These are phyloP conservation scores for Julus scanicus DNA, from an alignment of 2,888 invertebrate species.

Conservation along the genomic window DNA sequence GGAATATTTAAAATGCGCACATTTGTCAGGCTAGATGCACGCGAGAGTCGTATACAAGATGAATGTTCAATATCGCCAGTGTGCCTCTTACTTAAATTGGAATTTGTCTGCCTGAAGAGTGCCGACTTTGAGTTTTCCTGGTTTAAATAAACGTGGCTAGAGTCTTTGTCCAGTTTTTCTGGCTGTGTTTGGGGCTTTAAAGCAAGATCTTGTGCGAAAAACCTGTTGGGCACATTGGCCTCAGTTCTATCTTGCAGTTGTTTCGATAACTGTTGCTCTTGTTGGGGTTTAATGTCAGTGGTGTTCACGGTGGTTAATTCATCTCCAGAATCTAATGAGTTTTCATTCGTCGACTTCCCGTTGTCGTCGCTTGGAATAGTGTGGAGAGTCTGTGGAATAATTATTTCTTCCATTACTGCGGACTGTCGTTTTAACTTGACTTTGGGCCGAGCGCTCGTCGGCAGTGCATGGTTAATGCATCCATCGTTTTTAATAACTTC, in stretches of 20 bases:
- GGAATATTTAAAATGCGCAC: not conserved
- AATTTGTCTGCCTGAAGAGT: not conserved
- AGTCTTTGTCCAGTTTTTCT: not conserved
- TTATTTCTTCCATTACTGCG: slow-evolving; percentile 56
- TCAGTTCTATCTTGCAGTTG: not conserved
- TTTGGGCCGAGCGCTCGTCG: slow-evolving; percentile 55
- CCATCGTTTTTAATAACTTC: slow-evolving; percentile 16
- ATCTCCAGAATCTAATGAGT: slow-evolving; percentile 44
- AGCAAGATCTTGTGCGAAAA: not conserved
- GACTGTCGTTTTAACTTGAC: slow-evolving; percentile 57
- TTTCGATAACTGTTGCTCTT: not conserved
- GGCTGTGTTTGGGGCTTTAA: not conserved
- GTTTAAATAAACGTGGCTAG: not conserved
- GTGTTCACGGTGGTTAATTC: not conserved
- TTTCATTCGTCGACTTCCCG: slow-evolving; percentile 42
- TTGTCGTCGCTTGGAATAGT: slow-evolving; percentile 15
- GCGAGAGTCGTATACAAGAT: slow-evolving; percentile 13
- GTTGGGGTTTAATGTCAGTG: not conserved
- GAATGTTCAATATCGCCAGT: not conserved
- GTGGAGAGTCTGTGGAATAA: slow-evolving; percentile 48
- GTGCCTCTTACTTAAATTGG: not conserved
- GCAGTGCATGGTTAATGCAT: not conserved
- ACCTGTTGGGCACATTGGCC: not conserved
- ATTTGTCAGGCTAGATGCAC: slow-evolving; percentile 22
- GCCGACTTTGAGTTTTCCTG: not conserved